phyloP scores from a whole-genome alignment of 2,797 vertebrate genomes.

The Vultur gryphus region DNA sequence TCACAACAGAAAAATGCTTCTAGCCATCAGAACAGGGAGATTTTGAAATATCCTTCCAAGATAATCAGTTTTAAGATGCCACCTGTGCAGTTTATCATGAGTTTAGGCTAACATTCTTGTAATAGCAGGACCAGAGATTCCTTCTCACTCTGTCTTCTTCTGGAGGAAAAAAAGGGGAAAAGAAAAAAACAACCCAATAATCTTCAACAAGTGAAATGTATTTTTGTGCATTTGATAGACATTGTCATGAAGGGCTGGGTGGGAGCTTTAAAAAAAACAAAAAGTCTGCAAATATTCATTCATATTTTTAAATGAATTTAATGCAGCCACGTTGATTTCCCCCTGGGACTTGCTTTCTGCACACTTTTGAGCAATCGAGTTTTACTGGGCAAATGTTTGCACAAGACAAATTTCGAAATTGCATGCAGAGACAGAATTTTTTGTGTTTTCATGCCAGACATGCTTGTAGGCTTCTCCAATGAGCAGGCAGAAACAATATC shows the following conservation, averaged over 20 bases:
- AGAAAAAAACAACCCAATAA: background rate
- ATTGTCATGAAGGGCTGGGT: background rate
- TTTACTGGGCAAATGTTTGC: constrained; percentile 68
- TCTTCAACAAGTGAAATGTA: background rate
- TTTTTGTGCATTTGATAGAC: background rate
- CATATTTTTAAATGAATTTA: constrained; percentile 61
- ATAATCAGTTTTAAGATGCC: background rate
- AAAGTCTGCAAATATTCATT: constrained; percentile 51
- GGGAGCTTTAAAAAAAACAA: background rate
- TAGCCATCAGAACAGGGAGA: background rate
- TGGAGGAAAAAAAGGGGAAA: background rate
- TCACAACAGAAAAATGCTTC: background rate
- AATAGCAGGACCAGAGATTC: background rate
- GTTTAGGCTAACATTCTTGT: background rate
- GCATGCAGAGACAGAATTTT: constrained; percentile 59
- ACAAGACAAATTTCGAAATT: constrained; percentile 66
- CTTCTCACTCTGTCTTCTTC: background rate
- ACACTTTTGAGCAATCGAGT: constrained; percentile 64
- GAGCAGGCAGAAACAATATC: constrained; percentile 55
- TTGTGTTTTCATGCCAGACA: constrained; percentile 56
- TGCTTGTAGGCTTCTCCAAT: constrained; percentile 60
- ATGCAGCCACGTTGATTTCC: constrained; percentile 43
- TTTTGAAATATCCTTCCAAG: background rate
- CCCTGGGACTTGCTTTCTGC: constrained; percentile 56
- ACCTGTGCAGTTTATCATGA: background rate